Conservation (phyloP, 2,797 vertebrate species). For the Peromyscus attwateri region DNA sequence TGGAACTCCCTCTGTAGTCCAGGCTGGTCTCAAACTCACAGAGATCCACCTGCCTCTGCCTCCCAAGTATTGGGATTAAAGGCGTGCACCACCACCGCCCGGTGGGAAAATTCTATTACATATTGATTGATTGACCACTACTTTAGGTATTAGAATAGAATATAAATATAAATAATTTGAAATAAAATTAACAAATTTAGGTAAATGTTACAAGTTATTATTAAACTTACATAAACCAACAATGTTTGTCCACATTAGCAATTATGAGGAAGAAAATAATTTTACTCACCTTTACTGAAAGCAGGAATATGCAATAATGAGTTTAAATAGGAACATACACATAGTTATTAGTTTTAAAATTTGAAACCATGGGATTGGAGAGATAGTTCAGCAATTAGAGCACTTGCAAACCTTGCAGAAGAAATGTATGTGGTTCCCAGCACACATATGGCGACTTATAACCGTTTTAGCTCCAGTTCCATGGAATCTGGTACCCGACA, state of each 20-base stretch:
- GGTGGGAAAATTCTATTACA: neutral
- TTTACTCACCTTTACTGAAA: neutral
- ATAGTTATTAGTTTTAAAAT: neutral
- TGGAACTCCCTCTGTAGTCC: too few relatives aligned
- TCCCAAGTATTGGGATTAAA: too few relatives aligned
- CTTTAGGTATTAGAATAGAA: neutral
- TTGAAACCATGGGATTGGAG: neutral
- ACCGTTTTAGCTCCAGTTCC: neutral
- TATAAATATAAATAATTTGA: too few relatives aligned
- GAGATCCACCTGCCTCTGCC: too few relatives aligned
- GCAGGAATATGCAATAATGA: neutral
- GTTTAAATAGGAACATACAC: neutral
- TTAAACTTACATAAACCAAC: neutral
- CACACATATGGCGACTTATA: neutral
- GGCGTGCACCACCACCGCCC: accelerated
- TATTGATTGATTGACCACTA: neutral
- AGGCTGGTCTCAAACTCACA: too few relatives aligned
- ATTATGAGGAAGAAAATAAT: neutral
- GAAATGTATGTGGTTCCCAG: neutral
- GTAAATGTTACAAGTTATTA: neutral
- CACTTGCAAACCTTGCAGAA: neutral
- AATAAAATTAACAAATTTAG: neutral
- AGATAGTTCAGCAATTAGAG: neutral
- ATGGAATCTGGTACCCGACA: too few relatives aligned
- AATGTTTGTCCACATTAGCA: neutral